These are phyloP conservation scores for Azorinus chamasolen DNA, from an alignment of 2,888 invertebrate species.

Conservation along the genomic window DNA sequence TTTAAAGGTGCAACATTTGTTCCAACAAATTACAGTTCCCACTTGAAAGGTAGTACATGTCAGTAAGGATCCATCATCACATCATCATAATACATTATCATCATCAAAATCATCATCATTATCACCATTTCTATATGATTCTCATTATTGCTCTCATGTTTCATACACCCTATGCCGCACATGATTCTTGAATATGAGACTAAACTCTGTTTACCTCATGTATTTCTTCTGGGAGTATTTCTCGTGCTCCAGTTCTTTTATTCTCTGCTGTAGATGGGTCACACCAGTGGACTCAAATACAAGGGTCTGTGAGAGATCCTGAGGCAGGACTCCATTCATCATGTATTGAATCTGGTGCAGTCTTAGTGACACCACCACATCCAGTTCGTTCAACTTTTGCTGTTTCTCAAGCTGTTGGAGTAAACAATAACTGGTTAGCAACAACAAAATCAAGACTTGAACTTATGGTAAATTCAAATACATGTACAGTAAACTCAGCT, in stretches of 20 bases:
- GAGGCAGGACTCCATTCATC: slow-evolving; percentile 81
- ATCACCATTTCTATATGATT: too few relatives aligned
- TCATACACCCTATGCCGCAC: too few relatives aligned
- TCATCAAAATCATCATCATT: too few relatives aligned
- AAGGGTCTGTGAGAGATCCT: slow-evolving; percentile 83
- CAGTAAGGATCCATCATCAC: too few relatives aligned
- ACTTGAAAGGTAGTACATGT: too few relatives aligned
- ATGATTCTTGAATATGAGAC: too few relatives aligned
- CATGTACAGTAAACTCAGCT: too few relatives aligned
- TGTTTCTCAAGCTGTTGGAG: slow-evolving; percentile 88
- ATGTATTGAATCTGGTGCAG: slow-evolving; percentile 86
- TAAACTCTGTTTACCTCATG: slow-evolving; percentile 79
- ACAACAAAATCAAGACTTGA: neutral
- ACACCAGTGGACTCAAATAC: slow-evolving; percentile 85
- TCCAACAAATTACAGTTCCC: too few relatives aligned
- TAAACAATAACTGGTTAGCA: slow-evolving; percentile 2
- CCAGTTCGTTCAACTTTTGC: slow-evolving; percentile 91
- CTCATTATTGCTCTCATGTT: too few relatives aligned
- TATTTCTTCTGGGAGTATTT: slow-evolving; percentile 85
- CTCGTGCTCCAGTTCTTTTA: slow-evolving; percentile 86
- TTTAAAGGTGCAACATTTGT: too few relatives aligned
- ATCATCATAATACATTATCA: too few relatives aligned
- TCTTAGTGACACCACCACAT: slow-evolving; percentile 86
- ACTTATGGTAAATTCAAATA: too few relatives aligned
- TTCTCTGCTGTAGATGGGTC: slow-evolving; percentile 82